phyloP scores from a whole-genome alignment of 2,113 vertebrate genomes.

The Platanista minor region DNA sequence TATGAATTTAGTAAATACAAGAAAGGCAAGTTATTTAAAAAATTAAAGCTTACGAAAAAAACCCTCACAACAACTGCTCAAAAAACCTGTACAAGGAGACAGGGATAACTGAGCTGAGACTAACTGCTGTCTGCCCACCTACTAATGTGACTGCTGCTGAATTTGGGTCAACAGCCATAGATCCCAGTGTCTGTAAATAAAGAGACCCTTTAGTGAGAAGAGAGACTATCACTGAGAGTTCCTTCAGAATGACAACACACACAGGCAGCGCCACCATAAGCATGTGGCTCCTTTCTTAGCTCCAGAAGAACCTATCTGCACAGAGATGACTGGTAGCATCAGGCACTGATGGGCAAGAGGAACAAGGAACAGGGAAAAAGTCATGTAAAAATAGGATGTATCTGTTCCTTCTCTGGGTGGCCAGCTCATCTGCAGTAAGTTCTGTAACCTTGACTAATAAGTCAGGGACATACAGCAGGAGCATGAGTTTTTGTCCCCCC shows the following conservation, averaged over 20 bases:
- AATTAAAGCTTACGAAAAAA: background rate
- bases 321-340: background rate
- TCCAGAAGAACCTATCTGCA: background rate
- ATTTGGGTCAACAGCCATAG: background rate
- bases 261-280: background rate
- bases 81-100: background rate
- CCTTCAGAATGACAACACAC: background rate
- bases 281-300: background rate
- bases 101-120: background rate
- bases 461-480: background rate
- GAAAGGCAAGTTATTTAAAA: background rate
- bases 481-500: background rate
- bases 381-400: background rate
- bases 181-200: background rate
- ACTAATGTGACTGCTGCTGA: background rate
- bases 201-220: background rate
- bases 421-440: background rate
- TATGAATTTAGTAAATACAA: background rate
- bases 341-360: background rate
- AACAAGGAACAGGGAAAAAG: background rate
- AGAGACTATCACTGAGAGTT: background rate
- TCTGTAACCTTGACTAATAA: background rate
- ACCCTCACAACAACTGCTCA: background rate
- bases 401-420: background rate
- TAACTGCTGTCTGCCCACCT: background rate